Evolutionary conservation across 2,888 invertebrate species (phyloP).

Genomic region (Electrophaes corylata): DNA sequence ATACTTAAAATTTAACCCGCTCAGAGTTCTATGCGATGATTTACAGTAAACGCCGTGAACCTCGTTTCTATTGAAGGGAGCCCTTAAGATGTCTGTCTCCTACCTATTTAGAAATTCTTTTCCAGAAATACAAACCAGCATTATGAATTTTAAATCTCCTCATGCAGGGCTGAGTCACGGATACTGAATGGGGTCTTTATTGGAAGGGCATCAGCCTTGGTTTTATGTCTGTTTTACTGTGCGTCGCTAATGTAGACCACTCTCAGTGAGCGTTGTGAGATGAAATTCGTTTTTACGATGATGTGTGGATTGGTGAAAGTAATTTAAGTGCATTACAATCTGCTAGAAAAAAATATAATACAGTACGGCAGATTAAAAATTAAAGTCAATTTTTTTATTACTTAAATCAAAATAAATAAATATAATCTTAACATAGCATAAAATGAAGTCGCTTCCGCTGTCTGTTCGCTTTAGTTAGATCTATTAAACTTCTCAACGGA

Average conservation of each 20-base stretch:
- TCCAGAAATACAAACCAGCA: no score
- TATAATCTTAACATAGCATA: no score
- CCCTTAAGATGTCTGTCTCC: no score
- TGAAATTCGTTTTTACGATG: constrained; percentile 9
- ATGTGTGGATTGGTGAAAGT: constrained; percentile 9
- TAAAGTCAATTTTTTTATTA: background rate
- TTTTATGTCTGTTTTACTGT: constrained; percentile 49
- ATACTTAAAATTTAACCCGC: no score
- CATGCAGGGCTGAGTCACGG: constrained; percentile 46
- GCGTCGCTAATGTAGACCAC: constrained; percentile 35
- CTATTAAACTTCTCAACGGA: no score
- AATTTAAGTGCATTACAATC: background rate
- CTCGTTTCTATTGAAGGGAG: no score
- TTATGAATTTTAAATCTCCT: constrained; percentile 27
- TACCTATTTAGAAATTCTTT: no score
- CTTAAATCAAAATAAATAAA: no score
- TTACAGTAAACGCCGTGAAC: no score
- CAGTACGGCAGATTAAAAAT: background rate
- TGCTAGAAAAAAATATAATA: background rate
- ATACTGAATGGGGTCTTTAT: constrained; percentile 44
- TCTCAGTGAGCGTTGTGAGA: constrained; percentile 13
- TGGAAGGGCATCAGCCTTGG: constrained; percentile 47
- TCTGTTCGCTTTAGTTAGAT: no score
- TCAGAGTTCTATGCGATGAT: no score
- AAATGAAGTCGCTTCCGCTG: no score